Conservation (phyloP, 2,888 invertebrate species). For the Portevinia maculata region DNA sequence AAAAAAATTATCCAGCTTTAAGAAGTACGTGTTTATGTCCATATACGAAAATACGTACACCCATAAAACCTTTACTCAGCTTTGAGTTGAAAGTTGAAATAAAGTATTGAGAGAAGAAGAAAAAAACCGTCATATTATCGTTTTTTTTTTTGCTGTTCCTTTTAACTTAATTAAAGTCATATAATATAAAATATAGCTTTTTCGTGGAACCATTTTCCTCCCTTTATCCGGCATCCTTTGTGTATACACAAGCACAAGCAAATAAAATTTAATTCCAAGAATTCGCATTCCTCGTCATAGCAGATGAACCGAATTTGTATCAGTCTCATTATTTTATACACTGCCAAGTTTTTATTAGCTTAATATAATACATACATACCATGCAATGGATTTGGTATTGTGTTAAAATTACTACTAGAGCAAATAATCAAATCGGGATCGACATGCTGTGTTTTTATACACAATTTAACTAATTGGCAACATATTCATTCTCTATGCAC, state of each 20-base stretch:
- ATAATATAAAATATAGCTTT: constrained; percentile 71
- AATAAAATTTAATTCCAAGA: constrained; percentile 59
- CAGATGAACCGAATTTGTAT: constrained; percentile 59
- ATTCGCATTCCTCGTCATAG: constrained; percentile 49
- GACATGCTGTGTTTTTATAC: no score
- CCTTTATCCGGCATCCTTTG: constrained; percentile 45
- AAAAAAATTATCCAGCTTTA: constrained; percentile 30
- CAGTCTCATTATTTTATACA: constrained; percentile 47
- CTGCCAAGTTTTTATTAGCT: constrained; percentile 57
- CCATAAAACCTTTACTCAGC: constrained; percentile 48
- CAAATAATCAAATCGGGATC: constrained; percentile 8
- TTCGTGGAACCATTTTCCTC: constrained; percentile 60
- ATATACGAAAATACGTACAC: constrained; percentile 20
- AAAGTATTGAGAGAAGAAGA: constrained; percentile 4
- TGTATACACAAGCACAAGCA: constrained; percentile 41
- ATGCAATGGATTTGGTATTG: constrained; percentile 14
- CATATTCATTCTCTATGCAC: no score
- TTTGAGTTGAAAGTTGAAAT: constrained; percentile 29
- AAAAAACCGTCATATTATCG: constrained; percentile 52
- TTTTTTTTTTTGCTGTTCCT: constrained; percentile 65
- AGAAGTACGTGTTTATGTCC: constrained; percentile 45
- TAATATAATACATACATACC: constrained; percentile 24
- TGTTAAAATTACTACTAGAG: constrained; percentile 2
- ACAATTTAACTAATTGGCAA: no score
- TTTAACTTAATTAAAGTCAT: constrained; percentile 73